Conservation (phyloP, 2,113 vertebrate genomes). For the Rhea americana region DNA sequence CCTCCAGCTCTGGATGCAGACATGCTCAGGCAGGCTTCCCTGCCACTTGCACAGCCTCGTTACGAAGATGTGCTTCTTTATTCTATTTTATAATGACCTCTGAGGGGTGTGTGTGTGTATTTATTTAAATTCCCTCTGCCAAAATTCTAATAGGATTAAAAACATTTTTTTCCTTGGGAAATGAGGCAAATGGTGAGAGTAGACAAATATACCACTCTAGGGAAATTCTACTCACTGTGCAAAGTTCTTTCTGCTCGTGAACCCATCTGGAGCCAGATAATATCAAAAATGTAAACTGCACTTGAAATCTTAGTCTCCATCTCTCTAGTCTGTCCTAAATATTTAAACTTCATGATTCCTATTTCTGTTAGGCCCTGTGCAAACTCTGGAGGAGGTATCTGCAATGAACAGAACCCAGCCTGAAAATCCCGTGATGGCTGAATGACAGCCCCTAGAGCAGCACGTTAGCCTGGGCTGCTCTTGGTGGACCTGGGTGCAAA, state of each 20-base stretch:
- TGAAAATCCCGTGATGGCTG: not conserved
- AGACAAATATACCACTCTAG: not conserved
- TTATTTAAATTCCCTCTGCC: not conserved
- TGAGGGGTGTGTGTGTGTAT: not conserved
- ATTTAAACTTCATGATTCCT: not conserved
- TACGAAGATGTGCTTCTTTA: not conserved
- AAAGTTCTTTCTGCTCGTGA: not conserved
- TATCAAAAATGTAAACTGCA: not conserved
- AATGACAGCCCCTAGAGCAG: not conserved
- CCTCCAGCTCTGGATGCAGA: rapidly evolving
- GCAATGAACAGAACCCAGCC: not conserved
- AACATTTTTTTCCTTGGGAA: not conserved
- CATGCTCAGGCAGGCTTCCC: not conserved
- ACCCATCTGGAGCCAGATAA: not conserved
- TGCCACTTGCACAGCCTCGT: not conserved
- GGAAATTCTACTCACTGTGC: not conserved
- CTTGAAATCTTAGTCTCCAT: not conserved
- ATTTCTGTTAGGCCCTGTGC: not conserved
- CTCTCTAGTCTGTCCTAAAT: not conserved
- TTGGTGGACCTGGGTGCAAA: not conserved
- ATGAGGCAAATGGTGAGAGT: not conserved
- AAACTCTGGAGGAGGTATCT: not conserved
- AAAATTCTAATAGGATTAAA: not conserved
- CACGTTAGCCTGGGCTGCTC: not conserved
- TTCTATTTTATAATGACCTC: not conserved